phyloP scores from a whole-genome alignment of 2,888 invertebrate genomes.

The Brachypterus glaber region DNA sequence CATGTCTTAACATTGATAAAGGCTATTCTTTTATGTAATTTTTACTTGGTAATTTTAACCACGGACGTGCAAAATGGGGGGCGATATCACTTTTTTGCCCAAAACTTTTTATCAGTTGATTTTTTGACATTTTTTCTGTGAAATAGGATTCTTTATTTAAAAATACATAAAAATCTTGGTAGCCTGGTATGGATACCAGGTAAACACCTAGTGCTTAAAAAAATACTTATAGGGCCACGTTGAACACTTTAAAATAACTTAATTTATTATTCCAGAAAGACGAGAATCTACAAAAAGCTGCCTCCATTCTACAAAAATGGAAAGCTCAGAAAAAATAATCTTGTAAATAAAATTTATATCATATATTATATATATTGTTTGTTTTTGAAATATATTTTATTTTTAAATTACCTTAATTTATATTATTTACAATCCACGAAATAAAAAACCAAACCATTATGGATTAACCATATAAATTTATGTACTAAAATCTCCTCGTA shows the following conservation, averaged over 20 bases:
- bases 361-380: neutral
- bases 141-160: too few species aligned
- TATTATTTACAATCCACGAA: neutral
- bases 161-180: too few species aligned
- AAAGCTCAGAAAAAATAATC: conserved; percentile 24
- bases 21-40: too few species aligned
- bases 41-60: too few species aligned
- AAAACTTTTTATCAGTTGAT: too few species aligned
- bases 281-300: conserved; percentile 58
- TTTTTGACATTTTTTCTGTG: too few species aligned
- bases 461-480: conserved; percentile 10
- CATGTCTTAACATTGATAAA: too few species aligned
- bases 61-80: too few species aligned
- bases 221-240: too few species aligned
- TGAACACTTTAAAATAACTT: neutral
- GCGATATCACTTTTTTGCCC: too few species aligned
- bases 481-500: conserved; percentile 52
- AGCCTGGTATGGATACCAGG: too few species aligned
- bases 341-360: neutral
- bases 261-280: conserved; percentile 54
- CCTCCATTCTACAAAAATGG: conserved; percentile 55
- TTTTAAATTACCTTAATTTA: neutral
- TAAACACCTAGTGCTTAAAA: too few species aligned
- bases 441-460: conserved; percentile 1
- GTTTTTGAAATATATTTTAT: neutral